Evolutionary conservation across 2,888 invertebrate genomes (phyloP), one percentile per base, ranked within the genome.

Genomic region (Dyspetes luteomarginatus): DNA sequence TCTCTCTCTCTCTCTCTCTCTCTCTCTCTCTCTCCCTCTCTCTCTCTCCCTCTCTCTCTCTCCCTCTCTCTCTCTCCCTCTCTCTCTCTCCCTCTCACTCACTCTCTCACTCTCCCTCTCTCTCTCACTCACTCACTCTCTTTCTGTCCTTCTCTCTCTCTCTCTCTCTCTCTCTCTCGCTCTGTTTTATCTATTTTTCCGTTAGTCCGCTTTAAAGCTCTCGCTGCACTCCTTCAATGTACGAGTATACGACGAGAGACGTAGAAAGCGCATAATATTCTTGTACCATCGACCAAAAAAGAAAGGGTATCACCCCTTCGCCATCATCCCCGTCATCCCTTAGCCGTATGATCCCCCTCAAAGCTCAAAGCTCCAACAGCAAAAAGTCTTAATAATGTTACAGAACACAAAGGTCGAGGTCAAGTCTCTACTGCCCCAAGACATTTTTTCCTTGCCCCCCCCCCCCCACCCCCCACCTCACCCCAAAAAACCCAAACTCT

Each of bases 341-440:
- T 72, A 75, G 58, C 74, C 45, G 28, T 71, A 12, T 9, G 36
- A 36, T 43, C 28, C 36, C 36, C 50, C 74, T 71, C 55, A 62
- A 79, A 74, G 58, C 69, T 24, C 60, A 48, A 68, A 65, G 64
- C 71, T 78, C 65, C 78, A 15, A 45, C 30, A 15, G 65, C 72
- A 85, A 88, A 89, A 90, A 87, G 87, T 87, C 88, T 89, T 89
- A 90, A 90, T 90, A 90, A 89, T 88, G 89, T 89, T 86, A 86
- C 85, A 80, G 82, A 78, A 82, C 83, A 89, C 88, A 89, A 89
- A 90, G 89, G 84, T 78, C 48, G 83, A 83, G 86, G 90, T 91
- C 89, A 86, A 89, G 87, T 88, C 86, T 86, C 85, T 82, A 80
- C 75, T 62, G 84, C 85, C 84, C 83, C 81, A 71, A 86, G 87